phyloP scores from a whole-genome alignment of 2,113 vertebrate species.

The Xyliphius kryptos region DNA sequence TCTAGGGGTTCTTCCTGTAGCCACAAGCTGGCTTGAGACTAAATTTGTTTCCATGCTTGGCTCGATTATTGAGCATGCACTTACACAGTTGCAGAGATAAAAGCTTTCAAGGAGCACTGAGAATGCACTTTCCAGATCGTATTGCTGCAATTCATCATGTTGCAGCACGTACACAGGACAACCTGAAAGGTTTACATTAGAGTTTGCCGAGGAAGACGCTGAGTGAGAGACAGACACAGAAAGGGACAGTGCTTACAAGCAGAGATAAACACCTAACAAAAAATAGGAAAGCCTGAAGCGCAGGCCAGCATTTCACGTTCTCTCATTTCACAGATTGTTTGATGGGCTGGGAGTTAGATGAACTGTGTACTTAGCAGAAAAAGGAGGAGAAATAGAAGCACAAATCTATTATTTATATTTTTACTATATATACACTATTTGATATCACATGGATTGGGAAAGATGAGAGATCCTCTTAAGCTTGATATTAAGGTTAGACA shows the following conservation, averaged over 20 bases:
- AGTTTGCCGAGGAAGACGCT: conserved; percentile 42
- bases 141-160: conserved; percentile 57
- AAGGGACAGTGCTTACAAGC: conserved; percentile 25
- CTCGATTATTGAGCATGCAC: conserved; percentile 47
- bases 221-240: conserved; percentile 13
- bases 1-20: conserved; percentile 13
- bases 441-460: conserved; percentile 29
- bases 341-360: conserved; percentile 38
- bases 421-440: conserved; percentile 27
- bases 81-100: conserved; percentile 61
- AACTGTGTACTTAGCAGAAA: conserved; percentile 41
- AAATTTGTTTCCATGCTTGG: conserved; percentile 48
- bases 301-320: conserved; percentile 40
- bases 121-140: conserved; percentile 51
- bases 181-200: conserved; percentile 57
- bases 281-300: conserved; percentile 17
- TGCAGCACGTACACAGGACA: conserved; percentile 42
- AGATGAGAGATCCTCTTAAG: conserved; percentile 13
- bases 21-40: conserved; percentile 21
- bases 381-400: conserved; percentile 44
- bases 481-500: conserved; percentile 49
- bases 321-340: conserved; percentile 44
- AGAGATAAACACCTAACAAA: conserved; percentile 35
- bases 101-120: conserved; percentile 50
- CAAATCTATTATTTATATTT: conserved; percentile 49